phyloP scores from a whole-genome alignment of 1,140 invertebrate genomes.

The Macrobrachium rosenbergii region DNA sequence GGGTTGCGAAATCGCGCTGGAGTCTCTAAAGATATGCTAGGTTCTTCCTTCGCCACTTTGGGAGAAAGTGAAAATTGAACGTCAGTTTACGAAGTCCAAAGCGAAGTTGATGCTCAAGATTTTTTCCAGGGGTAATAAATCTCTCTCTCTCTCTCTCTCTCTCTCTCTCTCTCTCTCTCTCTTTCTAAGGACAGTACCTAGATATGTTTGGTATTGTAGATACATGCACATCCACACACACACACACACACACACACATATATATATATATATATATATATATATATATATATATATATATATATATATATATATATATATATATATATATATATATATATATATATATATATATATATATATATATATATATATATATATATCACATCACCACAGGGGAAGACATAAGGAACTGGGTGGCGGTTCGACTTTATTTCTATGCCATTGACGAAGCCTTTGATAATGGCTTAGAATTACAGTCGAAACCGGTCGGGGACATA shows the following conservation, averaged over 20 bases:
- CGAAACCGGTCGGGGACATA: too few relatives aligned
- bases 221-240: not conserved
- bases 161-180: not conserved
- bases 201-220: too few relatives aligned
- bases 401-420: too few relatives aligned
- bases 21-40: not conserved
- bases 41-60: not conserved
- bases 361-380: too few relatives aligned
- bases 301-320: constrained; percentile 19
- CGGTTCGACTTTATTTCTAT: not conserved
- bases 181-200: too few relatives aligned
- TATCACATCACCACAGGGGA: too few relatives aligned
- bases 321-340: constrained; percentile 24
- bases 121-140: too few relatives aligned
- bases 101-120: too few relatives aligned
- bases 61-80: too few relatives aligned
- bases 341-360: constrained; percentile 2
- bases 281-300: not conserved
- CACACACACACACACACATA: not conserved
- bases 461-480: too few relatives aligned
- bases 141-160: not conserved
- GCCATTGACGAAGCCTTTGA: too few relatives aligned
- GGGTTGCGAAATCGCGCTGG: not conserved
- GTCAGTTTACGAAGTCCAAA: too few relatives aligned
- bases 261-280: not conserved